phyloP scores from a whole-genome alignment of 2,888 invertebrate genomes.

The Lasius platythorax region DNA sequence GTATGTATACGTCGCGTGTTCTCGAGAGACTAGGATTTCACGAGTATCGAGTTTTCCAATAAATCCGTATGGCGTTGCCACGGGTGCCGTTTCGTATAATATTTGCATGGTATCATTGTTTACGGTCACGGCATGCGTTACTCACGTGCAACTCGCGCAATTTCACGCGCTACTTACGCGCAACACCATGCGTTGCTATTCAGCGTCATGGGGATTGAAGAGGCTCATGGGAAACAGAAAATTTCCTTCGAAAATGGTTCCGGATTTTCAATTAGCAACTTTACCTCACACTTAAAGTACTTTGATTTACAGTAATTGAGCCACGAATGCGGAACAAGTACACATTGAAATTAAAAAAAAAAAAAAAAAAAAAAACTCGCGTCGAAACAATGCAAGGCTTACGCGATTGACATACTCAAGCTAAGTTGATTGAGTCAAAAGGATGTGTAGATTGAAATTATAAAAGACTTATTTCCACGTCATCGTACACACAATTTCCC shows the following conservation, averaged over 20 bases:
- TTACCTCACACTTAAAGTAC: background rate
- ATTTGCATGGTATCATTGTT: slow-evolving; percentile 52
- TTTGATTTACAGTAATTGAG: slow-evolving; percentile 5
- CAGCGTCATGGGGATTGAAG: background rate
- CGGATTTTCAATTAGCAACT: background rate
- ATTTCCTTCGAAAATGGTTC: background rate
- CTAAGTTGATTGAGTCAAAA: background rate
- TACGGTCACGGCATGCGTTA: slow-evolving; percentile 40
- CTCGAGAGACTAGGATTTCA: slow-evolving; percentile 35
- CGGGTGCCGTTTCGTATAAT: slow-evolving; percentile 52
- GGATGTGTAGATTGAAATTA: background rate
- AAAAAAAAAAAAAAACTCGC: background rate
- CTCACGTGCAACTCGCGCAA: slow-evolving; percentile 26
- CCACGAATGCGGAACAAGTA: background rate
- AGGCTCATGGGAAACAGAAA: background rate
- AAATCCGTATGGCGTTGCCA: slow-evolving; percentile 38
- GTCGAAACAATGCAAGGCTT: background rate
- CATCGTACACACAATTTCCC: background rate
- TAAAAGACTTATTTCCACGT: background rate
- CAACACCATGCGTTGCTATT: slow-evolving; percentile 14
- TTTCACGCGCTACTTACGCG: slow-evolving; percentile 46
- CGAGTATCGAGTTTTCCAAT: slow-evolving; percentile 52
- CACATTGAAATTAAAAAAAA: background rate
- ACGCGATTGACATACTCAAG: background rate
- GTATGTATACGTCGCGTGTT: slow-evolving; percentile 16